Base-by-base conservation (phyloP, 2,888 invertebrate genomes). In the Parnassius orleans region DNA sequence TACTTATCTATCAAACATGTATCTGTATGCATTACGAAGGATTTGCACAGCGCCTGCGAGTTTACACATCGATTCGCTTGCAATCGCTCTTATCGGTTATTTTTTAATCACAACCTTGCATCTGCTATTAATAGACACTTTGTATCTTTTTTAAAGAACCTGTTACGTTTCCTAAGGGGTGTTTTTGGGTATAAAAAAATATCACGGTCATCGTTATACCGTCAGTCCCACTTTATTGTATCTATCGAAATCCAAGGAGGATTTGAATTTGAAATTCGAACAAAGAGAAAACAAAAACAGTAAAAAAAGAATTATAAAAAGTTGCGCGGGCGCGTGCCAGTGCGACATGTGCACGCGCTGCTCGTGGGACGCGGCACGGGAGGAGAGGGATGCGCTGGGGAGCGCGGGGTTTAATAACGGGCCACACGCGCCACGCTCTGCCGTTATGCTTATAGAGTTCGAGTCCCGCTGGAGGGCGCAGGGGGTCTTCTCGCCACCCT, bases 341-440 rank as follows among this genome's bases (percentile, higher is more conserved):
- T 74, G 87, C 89, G 88, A 88, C 90, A 90, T 90, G 90, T 90
- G 90, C 90, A 84, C 89, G 87, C 83, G 87, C 81, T 83, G 85
- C 79, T 78, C 80, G 82, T 79, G 79, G 79, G 78, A 81, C 83
- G 81, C 84, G 84, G 83, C 44, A 33, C 5, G 33, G 53, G 47
- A 12, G 9, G 50, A 14, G 41, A 19, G 33, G 83, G 79, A 79
- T 77, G 79, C 78, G 79, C 79, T 83, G 81, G 84, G 84, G 84
- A 86, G 84, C 88, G 87, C 81, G 87, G 80, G 83, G 85, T 79
- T 79, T 80, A 81, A 63, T 72, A 74, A 74, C 74, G 74, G 88
- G 88, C 69, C 69, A 48, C 62, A 60, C 61, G 58, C 67, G 80
- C 76, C 84, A 83, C 85, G 80, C 83, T 83, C 82, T 77, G 81